Evolutionary conservation across 1,140 invertebrate genomes (phyloP).

Genomic region (Eupeodes corollae): DNA sequence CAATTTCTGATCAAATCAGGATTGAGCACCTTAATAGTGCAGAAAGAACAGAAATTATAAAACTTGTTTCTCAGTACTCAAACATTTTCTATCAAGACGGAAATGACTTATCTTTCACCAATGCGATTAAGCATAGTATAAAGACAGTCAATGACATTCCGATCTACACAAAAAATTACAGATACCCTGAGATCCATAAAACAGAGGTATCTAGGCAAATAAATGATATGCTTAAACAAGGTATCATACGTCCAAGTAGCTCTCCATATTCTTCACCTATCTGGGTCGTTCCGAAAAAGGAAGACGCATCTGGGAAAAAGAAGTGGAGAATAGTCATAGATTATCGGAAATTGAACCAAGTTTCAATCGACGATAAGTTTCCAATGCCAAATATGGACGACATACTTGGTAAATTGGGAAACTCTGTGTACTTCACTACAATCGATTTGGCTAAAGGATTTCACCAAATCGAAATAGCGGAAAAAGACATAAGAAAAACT

Average conservation of each 20-base stretch:
- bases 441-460: conserved; percentile 34
- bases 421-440: conserved; percentile 11
- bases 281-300: no score
- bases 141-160: no score
- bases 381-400: conserved; percentile 15
- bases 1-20: neutral
- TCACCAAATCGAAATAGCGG: no score
- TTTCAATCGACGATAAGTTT: conserved; percentile 11
- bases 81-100: conserved; percentile 12
- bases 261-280: conserved; percentile 15
- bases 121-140: no score
- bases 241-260: conserved; percentile 15
- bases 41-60: no score
- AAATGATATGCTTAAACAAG: no score
- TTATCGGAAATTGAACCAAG: conserved; percentile 20
- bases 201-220: conserved; percentile 19
- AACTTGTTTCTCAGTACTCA: neutral
- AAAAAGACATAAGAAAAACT: conserved; percentile 10
- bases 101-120: conserved; percentile 11
- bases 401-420: no score
- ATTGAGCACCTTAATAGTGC: neutral
- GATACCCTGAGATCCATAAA: conserved; percentile 24
- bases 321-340: no score
- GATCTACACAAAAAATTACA: conserved; percentile 17
- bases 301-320: no score